These are phyloP conservation scores for Megaustenia siamemsis DNA, from an alignment of 2,888 invertebrate species.

Conservation along the genomic window DNA sequence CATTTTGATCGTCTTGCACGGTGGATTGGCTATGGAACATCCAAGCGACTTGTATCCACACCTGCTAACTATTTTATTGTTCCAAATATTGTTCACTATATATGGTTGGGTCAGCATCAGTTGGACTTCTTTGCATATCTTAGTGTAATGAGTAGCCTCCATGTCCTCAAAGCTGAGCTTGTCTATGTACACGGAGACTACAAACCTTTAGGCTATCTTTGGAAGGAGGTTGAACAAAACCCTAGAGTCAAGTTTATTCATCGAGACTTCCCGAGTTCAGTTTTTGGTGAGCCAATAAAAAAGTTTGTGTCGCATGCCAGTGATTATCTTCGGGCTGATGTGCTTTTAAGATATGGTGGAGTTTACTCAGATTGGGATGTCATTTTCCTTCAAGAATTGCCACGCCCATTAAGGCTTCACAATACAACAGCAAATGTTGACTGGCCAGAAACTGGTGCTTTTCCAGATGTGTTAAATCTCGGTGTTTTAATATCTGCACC, in stretches of 20 bases:
- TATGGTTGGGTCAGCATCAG: conserved; percentile 69
- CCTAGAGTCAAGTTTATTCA: conserved; percentile 59
- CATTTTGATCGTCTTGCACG: conserved; percentile 63
- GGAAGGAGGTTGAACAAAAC: conserved; percentile 58
- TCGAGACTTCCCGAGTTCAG: conserved; percentile 60
- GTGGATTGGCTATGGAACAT: conserved; percentile 65
- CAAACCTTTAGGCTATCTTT: conserved; percentile 66
- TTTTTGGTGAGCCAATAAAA: conserved; percentile 63
- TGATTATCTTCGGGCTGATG: conserved; percentile 70
- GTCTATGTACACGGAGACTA: conserved; percentile 72
- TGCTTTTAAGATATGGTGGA: conserved; percentile 73
- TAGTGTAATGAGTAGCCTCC: conserved; percentile 67
- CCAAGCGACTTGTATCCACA: conserved; percentile 56
- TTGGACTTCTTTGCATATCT: conserved; percentile 69
- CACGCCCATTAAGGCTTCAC: conserved; percentile 59
- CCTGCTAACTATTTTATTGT: conserved; percentile 61
- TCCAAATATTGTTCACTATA: conserved; percentile 74
- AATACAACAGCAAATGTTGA: conserved; percentile 69
- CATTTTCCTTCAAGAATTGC: conserved; percentile 68
- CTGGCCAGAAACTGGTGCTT: conserved; percentile 68
- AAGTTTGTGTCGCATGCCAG: conserved; percentile 67
- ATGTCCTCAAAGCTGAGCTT: conserved; percentile 66
- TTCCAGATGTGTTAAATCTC: conserved; percentile 62
- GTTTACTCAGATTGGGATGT: conserved; percentile 74
- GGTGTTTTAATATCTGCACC: conserved; percentile 66